These are phyloP conservation scores for Plestiodon gilberti DNA, from an alignment of 2,113 vertebrate genomes.

Conservation along the genomic window DNA sequence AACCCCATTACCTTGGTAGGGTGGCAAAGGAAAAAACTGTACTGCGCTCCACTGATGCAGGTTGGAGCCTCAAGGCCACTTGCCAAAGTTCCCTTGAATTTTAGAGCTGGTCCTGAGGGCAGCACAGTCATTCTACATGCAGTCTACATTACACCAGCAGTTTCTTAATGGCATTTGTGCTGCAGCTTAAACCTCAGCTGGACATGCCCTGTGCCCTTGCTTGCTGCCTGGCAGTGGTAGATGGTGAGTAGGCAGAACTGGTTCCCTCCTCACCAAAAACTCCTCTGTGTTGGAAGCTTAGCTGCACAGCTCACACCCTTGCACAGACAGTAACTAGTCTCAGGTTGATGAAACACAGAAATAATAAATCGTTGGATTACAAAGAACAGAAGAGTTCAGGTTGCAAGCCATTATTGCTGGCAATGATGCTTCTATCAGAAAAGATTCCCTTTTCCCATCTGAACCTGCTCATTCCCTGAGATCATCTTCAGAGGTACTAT, in stretches of 20 bases:
- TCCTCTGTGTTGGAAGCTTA: background rate
- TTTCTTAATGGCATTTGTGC: too few relatives aligned
- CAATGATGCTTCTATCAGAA: background rate
- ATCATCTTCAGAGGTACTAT: background rate
- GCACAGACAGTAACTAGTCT: background rate
- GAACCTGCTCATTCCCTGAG: slow-evolving; percentile 13
- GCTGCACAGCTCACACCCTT: background rate
- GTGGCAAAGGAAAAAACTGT: too few relatives aligned
- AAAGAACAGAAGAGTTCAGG: slow-evolving; percentile 55
- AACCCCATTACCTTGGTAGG: too few relatives aligned
- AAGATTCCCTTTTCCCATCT: background rate
- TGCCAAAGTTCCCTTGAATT: too few relatives aligned
- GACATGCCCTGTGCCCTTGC: background rate
- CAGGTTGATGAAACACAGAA: background rate
- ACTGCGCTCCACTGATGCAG: too few relatives aligned
- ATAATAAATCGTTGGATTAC: slow-evolving; percentile 41
- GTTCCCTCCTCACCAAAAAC: background rate
- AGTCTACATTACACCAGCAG: too few relatives aligned
- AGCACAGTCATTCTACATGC: too few relatives aligned
- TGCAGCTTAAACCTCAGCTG: too few relatives aligned
- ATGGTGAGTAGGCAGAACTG: background rate
- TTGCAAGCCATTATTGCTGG: slow-evolving; percentile 33
- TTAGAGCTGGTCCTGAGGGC: too few relatives aligned
- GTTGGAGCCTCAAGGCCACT: too few relatives aligned
- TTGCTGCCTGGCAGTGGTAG: background rate